Conservation (phyloP, 2,888 invertebrate species). For the Troides aeacus region DNA sequence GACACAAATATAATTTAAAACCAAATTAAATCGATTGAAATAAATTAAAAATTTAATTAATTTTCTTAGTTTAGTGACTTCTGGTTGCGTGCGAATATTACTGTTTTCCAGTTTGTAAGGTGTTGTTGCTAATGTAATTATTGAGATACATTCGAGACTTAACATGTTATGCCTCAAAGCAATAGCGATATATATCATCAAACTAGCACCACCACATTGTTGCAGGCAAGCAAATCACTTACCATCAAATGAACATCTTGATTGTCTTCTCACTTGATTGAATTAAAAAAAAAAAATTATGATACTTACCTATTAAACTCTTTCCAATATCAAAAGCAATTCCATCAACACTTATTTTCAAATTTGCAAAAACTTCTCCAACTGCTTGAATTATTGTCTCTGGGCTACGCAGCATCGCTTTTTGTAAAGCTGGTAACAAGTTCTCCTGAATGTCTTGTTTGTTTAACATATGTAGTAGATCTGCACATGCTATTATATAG, state of each 20-base stretch:
- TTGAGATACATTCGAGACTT: no score
- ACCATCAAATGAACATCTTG: no score
- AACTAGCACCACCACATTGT: no score
- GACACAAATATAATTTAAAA: no score
- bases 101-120: no score
- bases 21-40: neutral
- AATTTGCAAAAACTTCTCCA: conserved; percentile 85
- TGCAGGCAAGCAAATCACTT: no score
- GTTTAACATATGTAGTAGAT: conserved; percentile 82
- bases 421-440: conserved; percentile 91
- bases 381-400: conserved; percentile 93
- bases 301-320: conserved; percentile 84
- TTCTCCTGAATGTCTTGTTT: conserved; percentile 85
- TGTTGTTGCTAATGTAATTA: no score
- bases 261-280: no score
- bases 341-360: conserved; percentile 88
- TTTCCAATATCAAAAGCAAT: conserved; percentile 90
- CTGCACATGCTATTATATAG: conserved; percentile 83
- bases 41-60: neutral
- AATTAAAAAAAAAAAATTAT: no score
- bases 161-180: no score
- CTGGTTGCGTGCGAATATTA: no score
- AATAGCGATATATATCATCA: no score
- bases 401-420: conserved; percentile 95
- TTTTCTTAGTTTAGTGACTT: neutral